Base-by-base conservation (phyloP, 1,140 invertebrate species). In the Dreissena polymorpha region DNA sequence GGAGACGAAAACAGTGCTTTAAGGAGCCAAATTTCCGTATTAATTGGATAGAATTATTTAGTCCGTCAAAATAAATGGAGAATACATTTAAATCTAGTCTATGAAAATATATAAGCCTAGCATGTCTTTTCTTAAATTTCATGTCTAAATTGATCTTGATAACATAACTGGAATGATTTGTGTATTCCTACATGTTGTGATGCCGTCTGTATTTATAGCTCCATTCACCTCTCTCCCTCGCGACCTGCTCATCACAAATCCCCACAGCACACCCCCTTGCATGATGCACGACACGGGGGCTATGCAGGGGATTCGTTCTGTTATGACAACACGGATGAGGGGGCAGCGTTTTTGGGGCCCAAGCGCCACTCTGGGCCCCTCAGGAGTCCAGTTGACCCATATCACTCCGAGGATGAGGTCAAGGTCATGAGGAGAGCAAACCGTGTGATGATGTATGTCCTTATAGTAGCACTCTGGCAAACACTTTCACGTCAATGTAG, bases 371-470 rank as follows among this genome's bases (percentile, higher is more conserved):
- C 74, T 60, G 72, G 53, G 25, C 18, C 23, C 16, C 49, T 63
- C 25, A 39, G 70, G 5, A 86, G 85, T 53, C 83, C 83, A 23
- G 80, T 86, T 23, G 86, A 88, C n/a, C 25, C 55, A 18, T 79
- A 83, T 65, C 68, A 85, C 51, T 84, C 87, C 2, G 84, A 84
- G 71, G 84, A 85, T 55, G 86, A 88, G 25, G 79, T 76, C 29
- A 49, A 69, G 29, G 76, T 86, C 21, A 87, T 87, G 67, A 81
- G 84, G 63, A 74, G 80, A n/a, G 86, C 85, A 10, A 83, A 63
- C 25, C 55, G 71, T 64, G 85, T 89, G 67, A 70, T 87, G 49
- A 73, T 83, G 86, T 87, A 85, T 78, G 88, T 88, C 83, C 53
- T 39, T 39, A 8, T 39, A 2, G 39, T 39, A 39, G 39, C 2